Evolutionary conservation across 2,888 invertebrate genomes (phyloP), one percentile per base, ranked within the genome.

Genomic region (Ommatoiulus sabulosus): DNA sequence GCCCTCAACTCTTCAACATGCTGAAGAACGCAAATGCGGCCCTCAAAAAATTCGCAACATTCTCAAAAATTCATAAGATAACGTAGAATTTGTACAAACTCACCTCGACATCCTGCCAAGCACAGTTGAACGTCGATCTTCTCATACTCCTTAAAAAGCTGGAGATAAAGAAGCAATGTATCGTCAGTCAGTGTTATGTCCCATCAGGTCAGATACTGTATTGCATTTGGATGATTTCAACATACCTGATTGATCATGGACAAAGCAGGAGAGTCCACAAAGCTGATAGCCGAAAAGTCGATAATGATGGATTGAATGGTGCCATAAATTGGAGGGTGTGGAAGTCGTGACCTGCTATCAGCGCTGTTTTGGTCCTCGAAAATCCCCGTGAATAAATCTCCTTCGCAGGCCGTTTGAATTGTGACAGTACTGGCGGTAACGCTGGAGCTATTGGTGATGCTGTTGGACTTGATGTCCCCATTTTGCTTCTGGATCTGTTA

Each of bases 241-340:
- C 35, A 4, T 46, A 88, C 88, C 84, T 84, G 84, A 12, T 48
- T 88, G 15, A 89, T 57, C 86, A 86, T 89, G 7, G 89, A 86
- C 10, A 89, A 43, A 5, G 87, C 89, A 1, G 89, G 24, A 12
- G 46, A 20, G n/a, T 89, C 89, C 15, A 87, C 44, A 43, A 89
- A 89, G 46, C 89, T 80, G 15, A 89, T 46, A 12, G 89, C 89
- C 44, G 89, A 63, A 24, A 63, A 89, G 63, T 89, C 89, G 15
- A 89, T 57, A 4, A 89, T 89, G 15, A 89, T 24, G n/a, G 84
- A 84, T 24, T n/a, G n/a, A 44, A 63, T 43, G 8, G 87, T 63
- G 20, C 43, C 87, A 2, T 24, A 17, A 72, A 43, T 52, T 1
- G 72, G 35, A 15, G 87, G 44, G 7, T 35, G 43, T 17, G 87